Evolutionary conservation across 1,140 invertebrate species (phyloP).

Genomic region (Hydropsyche tenuis): DNA sequence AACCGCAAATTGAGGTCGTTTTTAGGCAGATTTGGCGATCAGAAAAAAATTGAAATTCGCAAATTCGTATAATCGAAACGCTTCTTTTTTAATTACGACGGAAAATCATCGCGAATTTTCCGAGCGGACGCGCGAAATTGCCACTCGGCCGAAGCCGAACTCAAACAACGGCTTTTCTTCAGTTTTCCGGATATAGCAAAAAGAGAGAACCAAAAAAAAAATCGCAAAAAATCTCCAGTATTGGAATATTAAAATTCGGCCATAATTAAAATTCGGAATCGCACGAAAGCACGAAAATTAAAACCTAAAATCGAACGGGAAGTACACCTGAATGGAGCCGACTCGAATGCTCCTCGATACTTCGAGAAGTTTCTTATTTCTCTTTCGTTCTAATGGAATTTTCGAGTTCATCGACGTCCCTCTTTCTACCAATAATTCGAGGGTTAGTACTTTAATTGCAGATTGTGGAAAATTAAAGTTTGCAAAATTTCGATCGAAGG

Average conservation of each 20-base stretch:
- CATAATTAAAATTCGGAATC: slow-evolving; percentile 29
- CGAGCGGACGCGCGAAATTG: slow-evolving; percentile 13
- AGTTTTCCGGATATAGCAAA: neutral
- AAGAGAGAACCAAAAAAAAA: neutral
- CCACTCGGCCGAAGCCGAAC: neutral
- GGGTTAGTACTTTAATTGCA: neutral
- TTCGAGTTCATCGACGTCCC: slow-evolving; percentile 22
- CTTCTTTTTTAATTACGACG: slow-evolving; percentile 15
- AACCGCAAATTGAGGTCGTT: neutral
- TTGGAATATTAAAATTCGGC: slow-evolving; percentile 26
- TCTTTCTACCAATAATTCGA: neutral
- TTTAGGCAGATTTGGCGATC: neutral
- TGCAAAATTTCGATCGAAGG: neutral
- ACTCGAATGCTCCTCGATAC: slow-evolving; percentile 19
- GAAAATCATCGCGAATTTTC: slow-evolving; percentile 9
- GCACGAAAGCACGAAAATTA: neutral
- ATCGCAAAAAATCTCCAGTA: neutral
- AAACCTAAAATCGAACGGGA: slow-evolving; percentile 30
- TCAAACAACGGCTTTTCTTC: slow-evolving; percentile 13
- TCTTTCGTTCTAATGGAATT: slow-evolving; percentile 26
- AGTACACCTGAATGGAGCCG: slow-evolving; percentile 30
- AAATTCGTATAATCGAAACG: slow-evolving; percentile 6
- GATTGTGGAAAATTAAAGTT: slow-evolving; percentile 23
- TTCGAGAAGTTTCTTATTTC: slow-evolving; percentile 35
- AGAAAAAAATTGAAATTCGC: neutral